Evolutionary conservation across 2,113 vertebrate species (phyloP).

Genomic region (Pseudorhombus dupliciocellatus): DNA sequence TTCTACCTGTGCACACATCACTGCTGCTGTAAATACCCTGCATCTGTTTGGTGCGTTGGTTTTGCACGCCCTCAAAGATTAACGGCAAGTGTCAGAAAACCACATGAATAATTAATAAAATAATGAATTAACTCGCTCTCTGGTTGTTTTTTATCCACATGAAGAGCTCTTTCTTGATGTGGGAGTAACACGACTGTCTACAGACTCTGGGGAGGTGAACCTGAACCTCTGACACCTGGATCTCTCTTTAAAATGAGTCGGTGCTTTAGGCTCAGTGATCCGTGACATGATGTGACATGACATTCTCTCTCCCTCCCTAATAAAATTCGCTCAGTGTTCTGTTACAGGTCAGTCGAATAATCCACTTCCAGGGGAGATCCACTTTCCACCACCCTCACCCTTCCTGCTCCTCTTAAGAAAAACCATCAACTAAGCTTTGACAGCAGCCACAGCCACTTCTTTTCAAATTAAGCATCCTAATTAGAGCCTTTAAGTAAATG

Average conservation of each 20-base stretch:
- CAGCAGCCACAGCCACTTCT: slow-evolving; percentile 58
- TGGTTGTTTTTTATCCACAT: slow-evolving; percentile 10
- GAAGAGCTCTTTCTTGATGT: background rate
- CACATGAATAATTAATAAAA: too few species aligned
- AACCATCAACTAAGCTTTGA: slow-evolving; percentile 56
- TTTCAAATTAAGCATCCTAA: slow-evolving; percentile 66
- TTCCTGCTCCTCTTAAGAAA: slow-evolving; percentile 22
- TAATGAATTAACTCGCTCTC: background rate
- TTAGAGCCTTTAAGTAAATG: slow-evolving; percentile 70
- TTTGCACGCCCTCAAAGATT: too few species aligned
- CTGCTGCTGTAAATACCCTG: too few species aligned
- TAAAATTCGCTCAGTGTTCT: slow-evolving; percentile 41
- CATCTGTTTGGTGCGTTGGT: too few species aligned
- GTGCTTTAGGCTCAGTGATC: slow-evolving; percentile 42
- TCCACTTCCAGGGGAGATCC: slow-evolving; percentile 39
- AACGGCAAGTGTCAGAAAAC: too few species aligned
- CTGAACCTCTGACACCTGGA: slow-evolving; percentile 7
- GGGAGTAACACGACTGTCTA: background rate
- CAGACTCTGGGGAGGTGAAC: slow-evolving; percentile 11
- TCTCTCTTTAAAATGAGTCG: slow-evolving; percentile 22
- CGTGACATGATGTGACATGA: slow-evolving; percentile 43
- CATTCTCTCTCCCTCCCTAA: slow-evolving; percentile 41
- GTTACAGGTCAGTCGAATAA: slow-evolving; percentile 57
- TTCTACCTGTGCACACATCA: too few species aligned
- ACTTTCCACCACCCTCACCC: slow-evolving; percentile 22